Evolutionary conservation across 2,888 invertebrate species (phyloP), one percentile per base, ranked within the genome.

Genomic region (Omphaloscelis lunosa): DNA sequence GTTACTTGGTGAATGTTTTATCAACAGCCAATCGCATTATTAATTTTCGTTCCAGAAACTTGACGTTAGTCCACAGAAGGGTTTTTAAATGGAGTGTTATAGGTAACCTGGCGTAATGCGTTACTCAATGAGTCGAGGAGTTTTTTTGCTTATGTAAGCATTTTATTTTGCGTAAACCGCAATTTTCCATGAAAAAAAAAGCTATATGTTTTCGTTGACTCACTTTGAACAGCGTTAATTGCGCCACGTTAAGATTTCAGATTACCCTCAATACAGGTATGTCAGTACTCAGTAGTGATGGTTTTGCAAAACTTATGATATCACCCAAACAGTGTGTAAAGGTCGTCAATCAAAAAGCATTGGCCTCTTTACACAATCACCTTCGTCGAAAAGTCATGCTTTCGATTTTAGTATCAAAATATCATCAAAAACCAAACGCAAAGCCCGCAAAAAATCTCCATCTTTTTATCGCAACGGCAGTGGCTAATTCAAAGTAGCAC

Each of bases 31-130:
- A 39, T 53, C 17, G 11, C n/a, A 53, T 17, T n/a, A 53, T 51
- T n/a, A n/a, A 51, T n/a, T 51, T 39, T 39, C 34, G 7, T 27
- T 68, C n/a, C 2, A 68, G 11, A 68, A 68, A n/a, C 20, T 20
- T n/a, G 4, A 4, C 7, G 15, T 27, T 58, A 58, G 11, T 20
- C 15, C 63, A 65, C 29, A 48, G 53, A 79, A 12, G 45, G 20
- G 72, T 79, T 79, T 66, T 61, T 73, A 53, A 72, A 79, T 79
- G 61, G 73, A 79, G 72, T 72, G 80, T 79, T 79, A 72, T n/a
- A 59, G 9, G 63, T 65, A 72, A 72, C 23, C 17, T 65, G 51
- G 2, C 20, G 11, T 79, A 45, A 72, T 65, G 3, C 34, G 27
- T 34, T 41, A 27, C 23, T 41, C 51, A 78, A 39, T 20, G 68